Percentiles rank a stretch among this genome's conserved stretches.
These are phyloP conservation scores for Crotalus tigris DNA, from an alignment of 2,113 vertebrate species.

Conservation along the genomic window DNA sequence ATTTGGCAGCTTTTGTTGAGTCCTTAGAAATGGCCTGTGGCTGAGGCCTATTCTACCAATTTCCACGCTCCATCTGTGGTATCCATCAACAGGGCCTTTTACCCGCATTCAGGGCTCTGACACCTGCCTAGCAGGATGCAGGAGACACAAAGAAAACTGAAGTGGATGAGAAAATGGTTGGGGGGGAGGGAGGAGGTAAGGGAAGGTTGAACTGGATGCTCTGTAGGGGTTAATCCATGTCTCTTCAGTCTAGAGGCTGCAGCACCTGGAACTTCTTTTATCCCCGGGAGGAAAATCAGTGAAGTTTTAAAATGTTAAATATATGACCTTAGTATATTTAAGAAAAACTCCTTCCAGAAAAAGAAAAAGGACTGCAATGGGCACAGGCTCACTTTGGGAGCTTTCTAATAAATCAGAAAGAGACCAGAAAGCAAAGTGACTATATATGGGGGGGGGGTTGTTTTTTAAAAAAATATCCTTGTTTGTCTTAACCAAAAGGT, in stretches of 20 bases:
- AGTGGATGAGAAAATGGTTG: slow-evolving; percentile 72
- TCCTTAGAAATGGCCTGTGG: slow-evolving; percentile 87
- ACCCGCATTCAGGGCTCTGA: slow-evolving; percentile 89
- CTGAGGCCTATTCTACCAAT: slow-evolving; percentile 92
- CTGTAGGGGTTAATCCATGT: slow-evolving; percentile 91
- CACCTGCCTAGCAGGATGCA: slow-evolving; percentile 93
- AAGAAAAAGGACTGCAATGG: background rate
- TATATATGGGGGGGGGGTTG: background rate
- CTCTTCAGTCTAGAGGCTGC: slow-evolving; percentile 73
- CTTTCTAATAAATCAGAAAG: background rate
- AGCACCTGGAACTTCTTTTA: slow-evolving; percentile 79
- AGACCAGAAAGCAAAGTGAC: background rate
- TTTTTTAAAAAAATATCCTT: background rate
- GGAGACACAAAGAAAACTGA: slow-evolving; percentile 85
- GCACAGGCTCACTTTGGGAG: background rate
- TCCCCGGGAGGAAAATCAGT: slow-evolving; percentile 42
- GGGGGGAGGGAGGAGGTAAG: slow-evolving; percentile 54
- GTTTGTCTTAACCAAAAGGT: slow-evolving; percentile 38
- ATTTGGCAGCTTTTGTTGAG: slow-evolving; percentile 93
- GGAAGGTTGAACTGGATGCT: slow-evolving; percentile 71
- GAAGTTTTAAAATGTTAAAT: background rate
- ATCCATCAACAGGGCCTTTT: slow-evolving; percentile 90
- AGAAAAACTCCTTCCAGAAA: background rate
- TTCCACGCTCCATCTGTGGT: slow-evolving; percentile 99
- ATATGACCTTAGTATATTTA: background rate